These are phyloP conservation scores for Orthosia gracilis DNA, from an alignment of 2,888 invertebrate species.

Conservation along the genomic window DNA sequence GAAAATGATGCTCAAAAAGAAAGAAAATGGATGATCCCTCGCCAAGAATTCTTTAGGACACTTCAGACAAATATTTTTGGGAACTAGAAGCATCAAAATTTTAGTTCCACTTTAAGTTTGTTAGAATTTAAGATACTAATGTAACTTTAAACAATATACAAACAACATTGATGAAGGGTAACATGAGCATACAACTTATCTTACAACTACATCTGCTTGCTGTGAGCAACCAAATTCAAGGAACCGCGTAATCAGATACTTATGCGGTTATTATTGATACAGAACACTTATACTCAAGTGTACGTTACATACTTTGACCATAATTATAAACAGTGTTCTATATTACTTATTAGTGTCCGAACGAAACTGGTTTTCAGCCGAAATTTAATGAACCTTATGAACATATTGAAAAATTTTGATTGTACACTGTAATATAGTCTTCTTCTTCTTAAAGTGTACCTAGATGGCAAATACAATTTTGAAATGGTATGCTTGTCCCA, in stretches of 20 bases:
- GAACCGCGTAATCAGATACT: conserved; percentile 68
- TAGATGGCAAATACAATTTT: no score
- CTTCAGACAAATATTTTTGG: not conserved
- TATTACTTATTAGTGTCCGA: not conserved
- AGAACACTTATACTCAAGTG: conserved; percentile 65
- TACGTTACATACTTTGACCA: conserved; percentile 56
- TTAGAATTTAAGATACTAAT: not conserved
- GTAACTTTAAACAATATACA: not conserved
- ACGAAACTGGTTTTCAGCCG: no score
- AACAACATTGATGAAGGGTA: conserved; percentile 15
- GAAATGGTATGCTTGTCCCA: no score
- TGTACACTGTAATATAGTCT: no score
- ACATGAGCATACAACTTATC: conserved; percentile 27
- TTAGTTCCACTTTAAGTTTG: not conserved
- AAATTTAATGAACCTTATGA: no score
- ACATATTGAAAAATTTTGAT: no score
- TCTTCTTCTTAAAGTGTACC: no score
- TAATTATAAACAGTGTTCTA: conserved; percentile 28
- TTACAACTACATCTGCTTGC: conserved; percentile 27
- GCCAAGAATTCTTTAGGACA: not conserved
- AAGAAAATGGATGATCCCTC: not conserved
- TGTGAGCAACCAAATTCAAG: conserved; percentile 65
- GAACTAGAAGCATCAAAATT: not conserved
- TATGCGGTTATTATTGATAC: conserved; percentile 68
- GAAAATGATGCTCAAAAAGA: not conserved